phyloP scores from a whole-genome alignment of 2,113 vertebrate species.

The Chloroceryle aenea region DNA sequence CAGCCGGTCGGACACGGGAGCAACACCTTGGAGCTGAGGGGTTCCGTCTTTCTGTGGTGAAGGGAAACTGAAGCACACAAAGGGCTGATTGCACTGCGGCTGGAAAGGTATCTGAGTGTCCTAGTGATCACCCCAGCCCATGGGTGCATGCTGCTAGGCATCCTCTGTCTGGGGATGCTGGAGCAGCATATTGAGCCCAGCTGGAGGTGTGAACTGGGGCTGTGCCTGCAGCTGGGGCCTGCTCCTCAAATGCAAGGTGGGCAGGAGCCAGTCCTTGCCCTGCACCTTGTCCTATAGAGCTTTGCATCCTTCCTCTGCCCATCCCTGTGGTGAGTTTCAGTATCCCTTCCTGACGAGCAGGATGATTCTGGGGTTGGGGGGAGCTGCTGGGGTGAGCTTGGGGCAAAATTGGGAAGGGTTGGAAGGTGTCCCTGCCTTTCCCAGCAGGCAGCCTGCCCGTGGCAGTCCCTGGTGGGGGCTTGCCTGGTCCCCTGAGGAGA shows the following conservation, averaged over 20 bases:
- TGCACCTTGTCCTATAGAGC: rapidly evolving
- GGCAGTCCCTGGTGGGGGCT: not conserved
- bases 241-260: not conserved
- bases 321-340: not conserved
- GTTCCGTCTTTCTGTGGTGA: rapidly evolving
- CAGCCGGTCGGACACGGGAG: not conserved
- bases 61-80: not conserved
- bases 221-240: not conserved
- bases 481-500: too few relatives aligned
- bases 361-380: not conserved
- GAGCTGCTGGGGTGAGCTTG: not conserved
- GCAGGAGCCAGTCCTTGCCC: not conserved
- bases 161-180: not conserved
- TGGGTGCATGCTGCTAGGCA: not conserved
- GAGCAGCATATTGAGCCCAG: not conserved
- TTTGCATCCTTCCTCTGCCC: rapidly evolving
- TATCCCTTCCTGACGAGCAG: not conserved
- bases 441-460: not conserved
- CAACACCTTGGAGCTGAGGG: not conserved
- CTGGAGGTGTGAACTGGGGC: not conserved
- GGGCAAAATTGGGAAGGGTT: not conserved
- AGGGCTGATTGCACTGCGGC: not conserved
- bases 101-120: not conserved
- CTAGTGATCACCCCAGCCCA: not conserved
- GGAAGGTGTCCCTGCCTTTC: rapidly evolving